These are phyloP conservation scores for Trilocha varians DNA, from an alignment of 2,888 invertebrate genomes.

Conservation along the genomic window DNA sequence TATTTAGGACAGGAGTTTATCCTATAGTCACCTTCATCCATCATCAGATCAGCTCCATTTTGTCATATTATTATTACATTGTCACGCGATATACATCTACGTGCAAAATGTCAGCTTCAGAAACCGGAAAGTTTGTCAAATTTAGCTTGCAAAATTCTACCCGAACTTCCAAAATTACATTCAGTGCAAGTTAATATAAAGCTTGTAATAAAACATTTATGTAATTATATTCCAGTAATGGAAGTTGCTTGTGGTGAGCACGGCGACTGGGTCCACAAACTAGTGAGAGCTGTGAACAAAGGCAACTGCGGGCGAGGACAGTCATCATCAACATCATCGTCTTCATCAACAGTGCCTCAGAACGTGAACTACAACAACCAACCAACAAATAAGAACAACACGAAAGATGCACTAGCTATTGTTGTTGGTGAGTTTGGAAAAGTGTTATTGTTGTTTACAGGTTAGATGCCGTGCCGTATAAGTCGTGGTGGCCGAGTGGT, in stretches of 20 bases:
- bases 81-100: too few species aligned
- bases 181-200: too few species aligned
- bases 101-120: too few species aligned
- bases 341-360: conserved; percentile 54
- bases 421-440: conserved; percentile 40
- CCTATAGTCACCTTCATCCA: too few species aligned
- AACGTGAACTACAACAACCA: conserved; percentile 61
- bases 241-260: conserved; percentile 97
- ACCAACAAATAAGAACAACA: conserved; percentile 70
- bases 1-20: too few species aligned
- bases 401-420: conserved; percentile 53
- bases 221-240: conserved; percentile 78
- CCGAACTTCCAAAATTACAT: too few species aligned
- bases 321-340: conserved; percentile 44
- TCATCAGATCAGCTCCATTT: too few species aligned
- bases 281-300: conserved; percentile 87
- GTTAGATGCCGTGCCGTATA: background rate
- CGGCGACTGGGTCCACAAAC: conserved; percentile 88
- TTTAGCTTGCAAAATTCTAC: too few species aligned
- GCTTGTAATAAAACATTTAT: background rate
- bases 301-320: conserved; percentile 78
- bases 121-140: too few species aligned
- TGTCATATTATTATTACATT: too few species aligned
- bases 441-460: background rate
- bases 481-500: too few species aligned